A percentile compares a stretch with the other conserved stretches of the same genome.
phyloP scores from a whole-genome alignment of 1,140 invertebrate species.

The Oppia nitens region DNA sequence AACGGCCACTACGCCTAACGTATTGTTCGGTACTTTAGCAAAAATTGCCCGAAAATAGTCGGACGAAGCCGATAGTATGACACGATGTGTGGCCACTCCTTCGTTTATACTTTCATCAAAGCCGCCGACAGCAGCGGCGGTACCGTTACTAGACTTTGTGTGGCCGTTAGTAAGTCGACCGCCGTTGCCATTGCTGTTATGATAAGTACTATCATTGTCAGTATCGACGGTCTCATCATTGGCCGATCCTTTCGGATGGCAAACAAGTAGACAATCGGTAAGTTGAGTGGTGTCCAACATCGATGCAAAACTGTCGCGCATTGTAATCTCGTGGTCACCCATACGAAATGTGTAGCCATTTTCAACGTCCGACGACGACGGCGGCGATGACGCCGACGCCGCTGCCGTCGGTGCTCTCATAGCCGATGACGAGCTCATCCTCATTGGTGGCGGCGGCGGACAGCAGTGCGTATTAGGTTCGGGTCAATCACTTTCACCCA shows the following conservation, averaged over 20 bases:
- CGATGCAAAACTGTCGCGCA: neutral
- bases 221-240: neutral
- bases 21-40: neutral
- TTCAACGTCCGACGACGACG: no score
- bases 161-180: neutral
- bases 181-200: neutral
- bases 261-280: neutral
- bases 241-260: neutral
- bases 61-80: neutral
- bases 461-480: no score
- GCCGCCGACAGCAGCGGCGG: no score
- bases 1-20: neutral
- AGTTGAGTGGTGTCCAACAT: neutral
- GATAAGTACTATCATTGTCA: neutral
- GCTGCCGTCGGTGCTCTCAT: no score
- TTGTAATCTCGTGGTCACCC: neutral
- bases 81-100: neutral
- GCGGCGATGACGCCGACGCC: no score
- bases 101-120: no score
- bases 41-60: neutral
- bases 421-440: no score
- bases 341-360: neutral
- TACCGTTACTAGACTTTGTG: neutral
- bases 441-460: no score
- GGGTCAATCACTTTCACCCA: no score